phyloP scores from a whole-genome alignment of 2,113 vertebrate genomes.

The Atractosteus spatula region DNA sequence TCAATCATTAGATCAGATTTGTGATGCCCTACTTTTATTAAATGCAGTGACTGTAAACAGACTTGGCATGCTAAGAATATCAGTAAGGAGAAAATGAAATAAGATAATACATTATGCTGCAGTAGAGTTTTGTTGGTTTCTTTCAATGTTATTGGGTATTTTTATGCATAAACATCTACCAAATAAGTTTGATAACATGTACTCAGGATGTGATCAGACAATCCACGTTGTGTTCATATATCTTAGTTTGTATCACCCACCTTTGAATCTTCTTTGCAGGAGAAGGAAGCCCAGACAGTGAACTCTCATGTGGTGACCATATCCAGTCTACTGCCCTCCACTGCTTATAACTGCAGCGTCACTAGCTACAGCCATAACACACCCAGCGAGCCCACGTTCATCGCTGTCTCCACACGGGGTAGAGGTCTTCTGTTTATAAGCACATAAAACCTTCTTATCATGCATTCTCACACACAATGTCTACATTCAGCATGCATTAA shows the following conservation, averaged over 20 bases:
- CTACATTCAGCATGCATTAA: neutral
- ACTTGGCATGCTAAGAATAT: no score
- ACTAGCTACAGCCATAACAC: conserved; percentile 87
- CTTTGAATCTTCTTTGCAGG: conserved; percentile 24
- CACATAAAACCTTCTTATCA: neutral
- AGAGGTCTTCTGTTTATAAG: conserved; percentile 11
- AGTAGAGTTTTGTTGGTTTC: no score
- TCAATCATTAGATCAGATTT: no score
- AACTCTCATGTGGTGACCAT: conserved; percentile 79
- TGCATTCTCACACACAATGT: neutral
- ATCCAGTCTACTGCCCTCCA: conserved; percentile 76
- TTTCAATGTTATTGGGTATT: no score
- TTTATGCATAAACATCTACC: no score
- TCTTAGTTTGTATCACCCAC: neutral
- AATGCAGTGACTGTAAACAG: no score
- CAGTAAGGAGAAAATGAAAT: no score
- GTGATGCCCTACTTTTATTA: no score
- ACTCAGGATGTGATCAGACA: no score
- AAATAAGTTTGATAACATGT: no score
- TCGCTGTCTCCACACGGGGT: conserved; percentile 84
- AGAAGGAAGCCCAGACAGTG: conserved; percentile 73
- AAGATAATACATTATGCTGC: no score
- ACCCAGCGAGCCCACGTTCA: conserved; percentile 76
- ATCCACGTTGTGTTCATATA: neutral
- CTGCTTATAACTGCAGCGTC: conserved; percentile 88